phyloP scores from a whole-genome alignment of 2,888 invertebrate species.

The Lagria hirta region DNA sequence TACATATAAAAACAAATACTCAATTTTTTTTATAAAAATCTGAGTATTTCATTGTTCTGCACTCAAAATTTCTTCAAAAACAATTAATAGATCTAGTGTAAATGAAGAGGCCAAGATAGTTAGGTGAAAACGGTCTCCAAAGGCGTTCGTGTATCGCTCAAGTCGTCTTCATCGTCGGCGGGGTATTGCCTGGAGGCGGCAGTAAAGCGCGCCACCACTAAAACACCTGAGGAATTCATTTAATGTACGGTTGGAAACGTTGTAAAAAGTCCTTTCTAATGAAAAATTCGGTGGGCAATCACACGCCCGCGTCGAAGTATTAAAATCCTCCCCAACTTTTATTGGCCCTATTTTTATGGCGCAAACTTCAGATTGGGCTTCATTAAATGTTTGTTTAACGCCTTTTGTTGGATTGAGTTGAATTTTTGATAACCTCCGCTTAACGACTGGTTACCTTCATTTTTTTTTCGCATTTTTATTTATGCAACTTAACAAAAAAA shows the following conservation, averaged over 20 bases:
- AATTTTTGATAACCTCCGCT: conserved; percentile 44
- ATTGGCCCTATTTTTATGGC: conserved; percentile 39
- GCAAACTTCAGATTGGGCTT: conserved; percentile 43
- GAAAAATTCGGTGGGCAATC: conserved; percentile 46
- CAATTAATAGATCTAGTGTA: too few relatives aligned
- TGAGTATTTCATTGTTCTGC: too few relatives aligned
- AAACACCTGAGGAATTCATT: conserved; percentile 44
- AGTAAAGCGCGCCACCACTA: conserved; percentile 36
- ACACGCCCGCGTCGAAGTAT: conserved; percentile 37
- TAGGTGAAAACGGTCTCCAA: conserved; percentile 12
- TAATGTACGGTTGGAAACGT: conserved; percentile 33
- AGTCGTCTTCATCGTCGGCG: conserved; percentile 9
- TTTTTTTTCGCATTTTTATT: not conserved
- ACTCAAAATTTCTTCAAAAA: too few relatives aligned
- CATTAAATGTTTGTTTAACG: conserved; percentile 45
- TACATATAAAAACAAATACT: too few relatives aligned
- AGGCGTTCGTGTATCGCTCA: conserved; percentile 14
- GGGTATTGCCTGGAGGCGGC: conserved; percentile 13
- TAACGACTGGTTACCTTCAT: conserved; percentile 18
- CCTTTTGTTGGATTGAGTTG: conserved; percentile 48
- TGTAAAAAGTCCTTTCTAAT: conserved; percentile 44
- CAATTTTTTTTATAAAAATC: too few relatives aligned
- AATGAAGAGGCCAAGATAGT: conserved; percentile 8
- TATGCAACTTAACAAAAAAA: not conserved
- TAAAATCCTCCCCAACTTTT: conserved; percentile 39